Conservation (phyloP, 2,888 invertebrate species). For the Rhopalosiphum nymphaeae region DNA sequence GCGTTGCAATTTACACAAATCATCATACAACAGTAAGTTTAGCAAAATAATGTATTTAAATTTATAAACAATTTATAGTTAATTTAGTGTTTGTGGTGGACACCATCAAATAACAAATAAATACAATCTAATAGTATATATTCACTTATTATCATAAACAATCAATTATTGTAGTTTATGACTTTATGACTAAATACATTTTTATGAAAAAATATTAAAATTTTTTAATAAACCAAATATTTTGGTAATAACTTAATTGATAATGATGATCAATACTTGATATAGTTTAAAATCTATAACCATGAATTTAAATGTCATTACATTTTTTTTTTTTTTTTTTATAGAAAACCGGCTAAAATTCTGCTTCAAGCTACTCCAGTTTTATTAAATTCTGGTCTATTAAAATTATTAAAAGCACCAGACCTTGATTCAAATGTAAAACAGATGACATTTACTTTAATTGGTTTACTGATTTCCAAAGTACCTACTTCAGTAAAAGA, state of each 20-base stretch:
- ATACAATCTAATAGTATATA: neutral
- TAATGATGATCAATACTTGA: neutral
- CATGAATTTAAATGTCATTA: neutral
- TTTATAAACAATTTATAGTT: neutral
- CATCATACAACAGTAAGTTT: constrained; percentile 82
- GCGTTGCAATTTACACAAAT: constrained; percentile 86
- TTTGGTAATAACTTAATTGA: neutral
- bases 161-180: neutral
- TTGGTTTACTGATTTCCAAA: constrained; percentile 76
- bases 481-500: constrained; percentile 77
- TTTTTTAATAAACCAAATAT: neutral
- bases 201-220: neutral
- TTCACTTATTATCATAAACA: neutral
- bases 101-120: neutral
- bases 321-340: constrained; percentile 60
- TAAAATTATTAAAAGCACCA: constrained; percentile 80
- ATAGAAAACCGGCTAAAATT: constrained; percentile 76
- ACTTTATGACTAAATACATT: neutral
- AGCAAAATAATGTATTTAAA: neutral
- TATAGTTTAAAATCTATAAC: neutral
- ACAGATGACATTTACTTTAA: constrained; percentile 81
- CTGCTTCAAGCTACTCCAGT: constrained; percentile 79
- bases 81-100: neutral
- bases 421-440: constrained; percentile 75
- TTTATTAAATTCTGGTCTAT: constrained; percentile 78